Evolutionary conservation across 1,140 invertebrate species (phyloP).

Genomic region (Lamellibrachia luymesi): DNA sequence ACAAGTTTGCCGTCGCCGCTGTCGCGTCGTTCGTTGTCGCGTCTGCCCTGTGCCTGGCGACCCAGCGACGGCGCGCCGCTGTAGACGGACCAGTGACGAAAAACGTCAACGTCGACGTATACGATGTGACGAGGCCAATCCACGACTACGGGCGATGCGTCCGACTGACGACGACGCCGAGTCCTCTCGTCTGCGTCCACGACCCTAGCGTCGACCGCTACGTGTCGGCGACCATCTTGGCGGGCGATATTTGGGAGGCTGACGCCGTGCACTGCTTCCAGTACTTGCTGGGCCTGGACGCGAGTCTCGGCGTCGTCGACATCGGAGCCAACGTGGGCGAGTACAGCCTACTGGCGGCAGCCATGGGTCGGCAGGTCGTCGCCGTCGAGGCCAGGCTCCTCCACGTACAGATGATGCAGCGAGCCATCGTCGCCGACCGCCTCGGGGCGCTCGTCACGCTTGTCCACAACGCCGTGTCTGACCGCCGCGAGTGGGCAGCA

Average conservation of each 20-base stretch:
- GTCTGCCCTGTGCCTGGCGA: not conserved
- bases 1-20: not conserved
- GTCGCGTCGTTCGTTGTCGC: not conserved
- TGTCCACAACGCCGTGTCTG: slow-evolving; percentile 29
- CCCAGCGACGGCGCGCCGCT: not conserved
- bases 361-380: slow-evolving; percentile 32
- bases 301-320: slow-evolving; percentile 32
- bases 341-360: slow-evolving; percentile 33
- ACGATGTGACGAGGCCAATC: not conserved
- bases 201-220: slow-evolving; percentile 34
- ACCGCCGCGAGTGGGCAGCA: slow-evolving; percentile 21
- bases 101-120: not conserved
- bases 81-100: not conserved
- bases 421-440: slow-evolving; percentile 26
- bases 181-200: slow-evolving; percentile 40
- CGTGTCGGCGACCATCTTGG: slow-evolving; percentile 38
- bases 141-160: slow-evolving; percentile 24
- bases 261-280: slow-evolving; percentile 37
- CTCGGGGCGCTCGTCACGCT: slow-evolving; percentile 26
- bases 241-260: slow-evolving; percentile 44
- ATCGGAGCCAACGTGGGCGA: slow-evolving; percentile 35
- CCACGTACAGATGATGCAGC: slow-evolving; percentile 28
- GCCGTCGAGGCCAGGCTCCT: slow-evolving; percentile 33
- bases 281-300: slow-evolving; percentile 31
- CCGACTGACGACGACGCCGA: slow-evolving; percentile 32